These are phyloP conservation scores for Typhlomys cinereus DNA, from an alignment of 2,113 vertebrate genomes.

Conservation along the genomic window DNA sequence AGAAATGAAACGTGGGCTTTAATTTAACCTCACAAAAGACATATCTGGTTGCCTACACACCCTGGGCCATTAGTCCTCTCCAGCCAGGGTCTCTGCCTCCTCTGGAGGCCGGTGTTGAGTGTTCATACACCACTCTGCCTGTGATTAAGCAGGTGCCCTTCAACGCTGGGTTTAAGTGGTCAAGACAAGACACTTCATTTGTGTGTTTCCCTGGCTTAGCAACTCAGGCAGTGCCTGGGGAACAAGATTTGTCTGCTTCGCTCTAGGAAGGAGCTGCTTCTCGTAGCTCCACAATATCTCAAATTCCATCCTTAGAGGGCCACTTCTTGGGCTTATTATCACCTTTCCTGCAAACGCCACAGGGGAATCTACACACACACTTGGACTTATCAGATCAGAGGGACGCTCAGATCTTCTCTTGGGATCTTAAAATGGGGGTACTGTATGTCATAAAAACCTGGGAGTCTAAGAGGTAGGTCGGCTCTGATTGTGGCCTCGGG, in stretches of 20 bases:
- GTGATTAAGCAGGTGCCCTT: slow-evolving; percentile 72
- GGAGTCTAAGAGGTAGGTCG: background rate
- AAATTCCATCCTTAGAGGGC: slow-evolving; percentile 19
- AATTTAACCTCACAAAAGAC: slow-evolving; percentile 79
- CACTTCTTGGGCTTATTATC: background rate
- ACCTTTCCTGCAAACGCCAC: background rate
- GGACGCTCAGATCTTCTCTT: slow-evolving; percentile 19
- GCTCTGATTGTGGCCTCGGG: background rate
- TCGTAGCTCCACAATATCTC: background rate
- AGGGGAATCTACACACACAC: background rate
- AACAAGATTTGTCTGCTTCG: slow-evolving; percentile 6
- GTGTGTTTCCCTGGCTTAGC: slow-evolving; percentile 59
- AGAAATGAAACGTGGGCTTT: slow-evolving; percentile 75
- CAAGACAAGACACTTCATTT: slow-evolving; percentile 69
- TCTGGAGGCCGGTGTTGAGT: background rate
- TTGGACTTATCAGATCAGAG: background rate
- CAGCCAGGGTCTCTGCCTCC: slow-evolving; percentile 5
- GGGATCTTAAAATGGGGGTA: background rate
- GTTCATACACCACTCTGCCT: background rate
- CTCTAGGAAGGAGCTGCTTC: background rate
- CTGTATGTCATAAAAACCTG: background rate
- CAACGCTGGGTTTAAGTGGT: slow-evolving; percentile 47
- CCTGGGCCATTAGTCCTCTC: slow-evolving; percentile 65
- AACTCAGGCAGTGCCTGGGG: slow-evolving; percentile 39
- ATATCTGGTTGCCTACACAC: slow-evolving; percentile 22